Evolutionary conservation across 2,797 vertebrate genomes (phyloP), one percentile per base, ranked within the genome.

Genomic region (Acipenser oxyrinchus): DNA sequence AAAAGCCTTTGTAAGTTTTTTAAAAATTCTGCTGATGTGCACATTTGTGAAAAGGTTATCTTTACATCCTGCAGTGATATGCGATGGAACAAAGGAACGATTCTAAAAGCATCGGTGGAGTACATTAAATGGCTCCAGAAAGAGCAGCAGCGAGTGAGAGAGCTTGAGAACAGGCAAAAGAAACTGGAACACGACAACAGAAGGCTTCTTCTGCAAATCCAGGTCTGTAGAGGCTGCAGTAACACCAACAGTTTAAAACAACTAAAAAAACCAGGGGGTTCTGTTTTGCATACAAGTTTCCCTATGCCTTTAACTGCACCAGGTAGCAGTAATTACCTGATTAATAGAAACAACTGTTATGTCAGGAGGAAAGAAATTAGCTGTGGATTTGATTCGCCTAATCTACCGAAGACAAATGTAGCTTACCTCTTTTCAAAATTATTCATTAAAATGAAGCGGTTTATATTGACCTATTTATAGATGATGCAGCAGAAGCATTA

Each of bases 1-100:
- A 93, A 94, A 95, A 84, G 93, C 68, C 88, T 89, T 88, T 87
- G 83, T 89, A 88, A 88, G 86, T 88, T 88, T 85, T 85, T 88
- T 87, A 88, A 90, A 92, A 91, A 91, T 96, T 97, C 89, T 92
- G 90, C 91, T 93, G 92, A 92, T 86, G 89, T 77, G 83, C 81
- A 87, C 82, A 88, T 89, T 87, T 84, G 85, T 89, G 89, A 89
- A 89, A 93, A 92, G 91, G 90, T 92, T 93, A 93, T 92, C 88
- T 90, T 84, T 86, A 87, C 82, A 68, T 87, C 89, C 87, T 66
- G 75, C 90, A 99, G 97, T 79, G 97, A 99, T 93, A 97, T 95
- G 94, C 95, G 96, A 81, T 99, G 97, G 97, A 99, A 99, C 94
- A 99, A 99, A 95, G 97, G 97, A 79, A 98, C 95, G 76, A 99